Evolutionary conservation across 2,113 vertebrate species (phyloP), one percentile per base, ranked within the genome.

Genomic region (Hydrolagus affinis): DNA sequence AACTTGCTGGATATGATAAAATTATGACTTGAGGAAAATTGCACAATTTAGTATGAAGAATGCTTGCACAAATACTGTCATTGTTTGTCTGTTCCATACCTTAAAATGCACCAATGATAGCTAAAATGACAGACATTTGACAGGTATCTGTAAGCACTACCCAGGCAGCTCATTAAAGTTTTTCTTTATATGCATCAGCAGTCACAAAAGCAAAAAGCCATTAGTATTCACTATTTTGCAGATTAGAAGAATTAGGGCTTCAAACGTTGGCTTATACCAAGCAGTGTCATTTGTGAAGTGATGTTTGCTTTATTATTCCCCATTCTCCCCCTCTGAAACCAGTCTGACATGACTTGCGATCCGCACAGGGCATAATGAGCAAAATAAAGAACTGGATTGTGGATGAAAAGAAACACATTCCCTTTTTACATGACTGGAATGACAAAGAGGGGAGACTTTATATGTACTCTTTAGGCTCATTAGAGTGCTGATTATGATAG

Each of bases 401-500:
- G 93, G 92, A 94, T 94, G 92, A 95, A 92, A 95, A 94, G 94
- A 91, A 94, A 93, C 93, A 93, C 93, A 95, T 94, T 95, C 93
- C 91, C 93, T 94, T 95, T 95, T 93, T 93, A 95, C 94, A 94
- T 94, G 94, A 94, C 94, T 94, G 91, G 95, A 96, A 96, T 96
- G 93, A 95, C 94, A 95, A 95, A 94, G 93, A 95, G 95, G 94
- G 94, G 94, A 95, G 94, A 96, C 95, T 95, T 93, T 90, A 90
- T 91, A 92, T 93, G 93, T 93, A 94, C 94, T 94, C 93, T 95
- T 94, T 94, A 95, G 93, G 94, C 96, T 98, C 97, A 98, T 98
- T 98, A 99, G 96, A 94, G 91, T 91, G 93, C 95, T 97, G 97
- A 98, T 99, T 98, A 98, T 98, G 96, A 98, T 96, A 95, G 96